Evolutionary conservation across 2,888 invertebrate species (phyloP).

Genomic region (Tillus elongatus): DNA sequence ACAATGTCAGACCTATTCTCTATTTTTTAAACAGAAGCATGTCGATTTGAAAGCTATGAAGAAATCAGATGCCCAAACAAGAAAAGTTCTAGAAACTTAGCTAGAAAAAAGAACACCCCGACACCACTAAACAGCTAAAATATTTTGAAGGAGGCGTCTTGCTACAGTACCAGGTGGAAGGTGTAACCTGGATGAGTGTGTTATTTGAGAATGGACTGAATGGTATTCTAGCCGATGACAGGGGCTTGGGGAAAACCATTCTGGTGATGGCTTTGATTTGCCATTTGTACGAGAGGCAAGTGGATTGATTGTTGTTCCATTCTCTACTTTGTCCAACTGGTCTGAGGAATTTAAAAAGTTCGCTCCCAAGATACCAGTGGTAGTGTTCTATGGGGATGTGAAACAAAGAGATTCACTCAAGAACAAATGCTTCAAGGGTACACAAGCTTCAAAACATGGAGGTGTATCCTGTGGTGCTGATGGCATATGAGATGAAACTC

Average conservation of each 20-base stretch:
- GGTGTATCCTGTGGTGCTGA: constrained; percentile 50
- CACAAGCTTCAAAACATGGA: constrained; percentile 30
- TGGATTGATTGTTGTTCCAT: constrained; percentile 52
- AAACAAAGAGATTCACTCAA: constrained; percentile 35
- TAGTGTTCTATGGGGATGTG: constrained; percentile 48
- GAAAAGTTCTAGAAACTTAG: too few species aligned
- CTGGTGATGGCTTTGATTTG: constrained; percentile 83
- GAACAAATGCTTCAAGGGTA: too few species aligned
- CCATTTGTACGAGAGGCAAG: constrained; percentile 63
- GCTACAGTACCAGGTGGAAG: constrained; percentile 54
- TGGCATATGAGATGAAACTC: constrained; percentile 49
- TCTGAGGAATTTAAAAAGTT: constrained; percentile 54
- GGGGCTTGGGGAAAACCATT: constrained; percentile 90
- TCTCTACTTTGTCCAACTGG: constrained; percentile 65
- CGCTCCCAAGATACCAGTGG: constrained; percentile 52
- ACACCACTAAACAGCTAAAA: constrained; percentile 21
- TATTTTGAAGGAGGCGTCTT: constrained; percentile 42
- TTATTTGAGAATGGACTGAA: constrained; percentile 64
- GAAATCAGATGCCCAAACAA: too few species aligned
- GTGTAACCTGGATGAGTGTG: constrained; percentile 59
- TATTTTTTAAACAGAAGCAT: constrained; percentile 22
- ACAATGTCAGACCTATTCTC: constrained; percentile 23
- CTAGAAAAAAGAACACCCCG: too few species aligned
- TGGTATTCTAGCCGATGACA: constrained; percentile 92
- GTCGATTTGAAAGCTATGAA: constrained; percentile 9